Percentiles rank a stretch among this genome's conserved stretches.
phyloP scores from a whole-genome alignment of 2,888 invertebrate species.

The Anaspis maculata region DNA sequence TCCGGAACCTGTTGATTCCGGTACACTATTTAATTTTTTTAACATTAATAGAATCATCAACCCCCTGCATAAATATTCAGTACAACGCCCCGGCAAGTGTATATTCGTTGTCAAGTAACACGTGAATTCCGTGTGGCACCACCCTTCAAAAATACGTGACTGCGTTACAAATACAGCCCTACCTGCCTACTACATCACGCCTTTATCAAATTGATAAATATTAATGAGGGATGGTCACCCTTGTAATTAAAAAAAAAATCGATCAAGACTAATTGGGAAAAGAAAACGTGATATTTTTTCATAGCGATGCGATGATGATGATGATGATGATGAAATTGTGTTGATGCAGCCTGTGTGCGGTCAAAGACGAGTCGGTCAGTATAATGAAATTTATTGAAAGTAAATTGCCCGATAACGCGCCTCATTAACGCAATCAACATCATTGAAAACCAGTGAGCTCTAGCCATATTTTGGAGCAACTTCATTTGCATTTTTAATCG shows the following conservation, averaged over 20 bases:
- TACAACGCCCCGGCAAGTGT: constrained; percentile 16
- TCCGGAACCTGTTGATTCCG: not conserved
- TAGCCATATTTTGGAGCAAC: constrained; percentile 12
- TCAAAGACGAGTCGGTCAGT: too few species aligned
- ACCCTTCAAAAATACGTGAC: constrained; percentile 24
- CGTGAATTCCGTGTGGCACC: constrained; percentile 26
- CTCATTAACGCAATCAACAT: too few species aligned
- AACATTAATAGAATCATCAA: constrained; percentile 2
- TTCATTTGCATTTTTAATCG: constrained; percentile 21
- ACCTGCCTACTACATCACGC: constrained; percentile 11
- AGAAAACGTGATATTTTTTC: too few species aligned
- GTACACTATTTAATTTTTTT: not conserved
- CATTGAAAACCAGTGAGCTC: constrained; percentile 9
- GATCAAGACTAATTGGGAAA: too few species aligned
- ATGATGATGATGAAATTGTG: too few species aligned
- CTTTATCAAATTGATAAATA: constrained; percentile 21
- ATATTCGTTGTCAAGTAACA: constrained; percentile 22
- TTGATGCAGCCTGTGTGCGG: too few species aligned
- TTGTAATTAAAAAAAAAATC: constrained; percentile 10
- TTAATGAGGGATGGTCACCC: constrained; percentile 21
- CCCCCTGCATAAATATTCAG: constrained; percentile 16
- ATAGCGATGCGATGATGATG: too few species aligned
- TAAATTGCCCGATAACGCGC: too few species aligned
- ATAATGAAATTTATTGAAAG: too few species aligned
- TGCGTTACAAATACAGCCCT: constrained; percentile 13